Conservation (phyloP, 2,797 vertebrate genomes). For the Taeniopygia guttata region DNA sequence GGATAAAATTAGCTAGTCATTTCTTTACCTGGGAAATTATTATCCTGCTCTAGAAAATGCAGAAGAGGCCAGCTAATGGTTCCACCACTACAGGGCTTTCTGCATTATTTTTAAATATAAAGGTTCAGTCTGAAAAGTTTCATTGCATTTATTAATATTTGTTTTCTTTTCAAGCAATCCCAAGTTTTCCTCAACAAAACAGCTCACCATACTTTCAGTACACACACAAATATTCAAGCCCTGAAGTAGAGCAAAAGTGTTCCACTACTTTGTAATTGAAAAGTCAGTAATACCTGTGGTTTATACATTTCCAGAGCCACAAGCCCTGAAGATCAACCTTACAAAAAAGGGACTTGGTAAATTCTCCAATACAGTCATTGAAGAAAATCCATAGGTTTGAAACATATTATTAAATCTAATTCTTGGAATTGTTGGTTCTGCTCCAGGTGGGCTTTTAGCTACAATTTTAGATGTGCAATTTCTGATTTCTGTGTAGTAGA, state of each 20-base stretch:
- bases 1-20: neutral
- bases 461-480: neutral
- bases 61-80: neutral
- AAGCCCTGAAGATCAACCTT: neutral
- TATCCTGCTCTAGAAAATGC: neutral
- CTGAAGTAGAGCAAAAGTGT: conserved; percentile 32
- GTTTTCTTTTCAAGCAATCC: neutral
- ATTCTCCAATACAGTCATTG: neutral
- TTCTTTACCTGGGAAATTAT: neutral
- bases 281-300: neutral
- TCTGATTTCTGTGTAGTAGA: neutral
- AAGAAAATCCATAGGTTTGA: neutral
- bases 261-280: neutral
- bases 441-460: neutral
- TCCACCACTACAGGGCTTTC: neutral
- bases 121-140: neutral
- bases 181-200: neutral
- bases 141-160: neutral
- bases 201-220: neutral
- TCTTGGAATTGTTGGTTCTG: neutral
- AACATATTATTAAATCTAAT: neutral
- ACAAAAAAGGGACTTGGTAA: neutral
- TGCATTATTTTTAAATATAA: neutral
- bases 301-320: conserved; percentile 3
- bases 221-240: neutral